Base-by-base conservation (phyloP, 2,888 invertebrate species). In the Scelioninae gen. 2 region DNA sequence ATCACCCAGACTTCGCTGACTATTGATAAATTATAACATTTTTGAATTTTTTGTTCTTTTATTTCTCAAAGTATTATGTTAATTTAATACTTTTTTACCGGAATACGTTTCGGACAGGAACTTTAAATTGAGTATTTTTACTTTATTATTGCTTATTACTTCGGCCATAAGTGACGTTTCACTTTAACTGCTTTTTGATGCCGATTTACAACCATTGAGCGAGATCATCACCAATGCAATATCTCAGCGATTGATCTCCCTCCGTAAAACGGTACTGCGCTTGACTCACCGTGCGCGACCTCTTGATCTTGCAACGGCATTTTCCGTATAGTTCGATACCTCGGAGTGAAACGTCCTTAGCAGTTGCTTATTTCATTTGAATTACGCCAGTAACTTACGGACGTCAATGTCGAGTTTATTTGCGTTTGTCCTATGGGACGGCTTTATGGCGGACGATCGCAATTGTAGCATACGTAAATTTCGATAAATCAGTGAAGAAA, bases 221-320 rank as follows among this genome's bases (percentile, higher is more conserved):
- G 73, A 58, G 64, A 73, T 73, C 58, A 53, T 55, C 57, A 33
- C 35, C 55, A 33, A 73, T 33, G 53, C 39, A 69, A 72, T 72
- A 76, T 74, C 74, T 74, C 45, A 31, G 37, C 57, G 68, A 76
- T 69, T 72, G 72, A 74, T 70, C 70, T 70, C 35, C 19, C 48
- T 41, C 33, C 41, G 16, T 50, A 28, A 61, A 70, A 70, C 70
- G 70, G 70, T 70, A 63, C 63, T 50, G 63, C 33, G 61, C 63
- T 63, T 70, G 55, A 70, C 53, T 61, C 70, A 72, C 65, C 69
- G 68, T 68, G 55, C 64, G 68, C 70, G 75, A 76, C 76, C 73
- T 69, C 64, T 76, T 76, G 76, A 69, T 74, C 74, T 74, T 67
- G 72, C 72, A 72, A 74, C 74, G 73, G 72, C 74, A 74, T 76